Evolutionary conservation across 2,888 invertebrate genomes (phyloP), one percentile per base, ranked within the genome.

Genomic region (Sphaerophoria taeniata): DNA sequence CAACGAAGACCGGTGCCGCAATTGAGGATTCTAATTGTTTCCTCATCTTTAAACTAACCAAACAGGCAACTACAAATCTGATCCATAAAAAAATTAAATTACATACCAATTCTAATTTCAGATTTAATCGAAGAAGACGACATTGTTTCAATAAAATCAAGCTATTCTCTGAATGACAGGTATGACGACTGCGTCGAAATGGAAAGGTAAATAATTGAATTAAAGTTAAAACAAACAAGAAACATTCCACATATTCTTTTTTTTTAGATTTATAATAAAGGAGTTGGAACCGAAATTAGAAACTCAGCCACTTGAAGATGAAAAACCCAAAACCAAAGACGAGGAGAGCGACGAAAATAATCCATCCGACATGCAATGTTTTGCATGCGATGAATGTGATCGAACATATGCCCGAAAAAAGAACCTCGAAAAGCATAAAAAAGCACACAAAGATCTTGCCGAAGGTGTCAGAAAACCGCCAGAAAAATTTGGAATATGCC

Each of bases 351-450:
- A 51, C 3, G 51, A 16, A 36, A 65, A 65, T 11, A 72, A 73
- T 53, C 82, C 69, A 80, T 43, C 71, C 87, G 73, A 76, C 0
- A 79, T 86, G 4, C 84, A 90, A 0, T 34, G 34, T 65, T 49
- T 6, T n/a, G 84, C 84, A 34, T 91, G 91, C 53, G 75, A 77
- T 3, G 87, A 89, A 45, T 91, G 91, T 74, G 89, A 89, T 3
- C 89, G 90, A 87, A 93, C 92, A 83, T 94, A 94, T 85, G 93
- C 93, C 58, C 93, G 94, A 12, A 93, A 93, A 76, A 93, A 94
- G 83, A 94, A 94, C 88, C 90, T 94, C 70, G 93, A 93, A 33
- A 93, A 94, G 0, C 94, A 94, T 87, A 92, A 93, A 89, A 90
- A 92, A 11, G 92, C 92, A 7, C 93, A 93, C 88, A 93, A 74